Base-by-base conservation (phyloP, 2,113 vertebrate species). In the Cyanocitta stelleri region DNA sequence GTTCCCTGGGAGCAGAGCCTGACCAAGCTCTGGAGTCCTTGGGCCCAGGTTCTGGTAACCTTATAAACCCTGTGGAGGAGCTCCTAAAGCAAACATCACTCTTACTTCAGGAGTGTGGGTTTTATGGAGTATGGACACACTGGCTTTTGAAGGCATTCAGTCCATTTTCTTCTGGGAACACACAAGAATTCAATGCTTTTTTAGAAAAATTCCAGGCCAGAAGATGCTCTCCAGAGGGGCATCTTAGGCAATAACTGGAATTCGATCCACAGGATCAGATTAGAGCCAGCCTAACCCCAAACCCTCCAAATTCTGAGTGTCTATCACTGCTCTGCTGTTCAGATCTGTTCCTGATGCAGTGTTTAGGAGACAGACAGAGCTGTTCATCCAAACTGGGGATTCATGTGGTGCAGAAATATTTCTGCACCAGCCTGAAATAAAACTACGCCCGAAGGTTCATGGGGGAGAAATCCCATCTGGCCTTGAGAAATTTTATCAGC, bases 361-460 rank as follows among this genome's bases (percentile, higher is more conserved):
- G 14, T 46, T 51, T 49, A 35, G 8, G 23, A 35, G 7, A 24
- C 15, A 84, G 43, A 54, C 11, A 44, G 13, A 69, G n/a, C 15
- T 35, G 17, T 14, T 8, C 17, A 8, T 27, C 37, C 49, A 67
- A 71, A 48, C 9, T 19, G 13, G 3, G 13, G 30, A 24, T 67
- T 87, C 51, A 24, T 2, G 20, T 1, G 2, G 2, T 23, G 26
- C 37, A 72, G 67, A 33, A 63, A 33, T 22, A 30, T 37, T 32
- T 63, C 58, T 72, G 56, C 56, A 41, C 3, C 33, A 43, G 10
- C 13, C 32, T 68, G 23, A 68, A 80, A 48, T 37, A 35, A 63
- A 91, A 51, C 21, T 44, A 5, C 26, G 29, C 29, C 9, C 1
- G 0, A 69, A 62, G 14, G 3, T 67, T 61, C 44, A 35, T 3